Base-by-base conservation (phyloP, 1,140 invertebrate genomes). In the Brachionus asplanchnoidis region DNA sequence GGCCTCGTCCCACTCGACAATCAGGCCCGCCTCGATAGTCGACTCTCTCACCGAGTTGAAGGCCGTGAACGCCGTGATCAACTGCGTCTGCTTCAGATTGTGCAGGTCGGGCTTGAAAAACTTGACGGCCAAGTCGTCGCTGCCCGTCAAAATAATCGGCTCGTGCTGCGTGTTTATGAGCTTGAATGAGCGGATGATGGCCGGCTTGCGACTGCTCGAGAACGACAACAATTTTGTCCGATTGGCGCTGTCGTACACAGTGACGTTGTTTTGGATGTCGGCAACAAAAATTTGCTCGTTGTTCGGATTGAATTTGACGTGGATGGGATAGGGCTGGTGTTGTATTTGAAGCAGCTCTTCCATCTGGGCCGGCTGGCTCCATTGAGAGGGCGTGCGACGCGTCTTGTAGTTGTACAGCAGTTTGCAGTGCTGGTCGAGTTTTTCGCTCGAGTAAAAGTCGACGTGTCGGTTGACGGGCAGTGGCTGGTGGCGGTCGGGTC, bases 261-360 rank as follows among this genome's bases (percentile, higher is more conserved):
- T 65, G 1, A 82, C 36, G 3, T 20, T 46, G 32, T 42, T 44
- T 7, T 82, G 20, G 7, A 56, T 65, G n/a, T 82, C 79, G 28
- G 65, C 79, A 2, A 82, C 79, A 65, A 65, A 60, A 8, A 82
- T 42, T 68, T 82, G 53, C n/a, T 82, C 79, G 32, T 82, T 42
- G 32, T 65, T 44, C 0, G 79, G 79, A 46, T 82, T 60, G 44
- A 82, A 65, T 20, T 68, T 65, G 12, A 82, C 53, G 40, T 82
- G 79, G 36, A 60, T 65, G 1, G 79, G 79, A 36, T 65, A 60
- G 2, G 28, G 23, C 40, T 42, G 53, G 26, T 65, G 79, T 2
- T 82, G 56, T 42, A 60, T 60, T 60, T 68, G 79, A 1, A 68
- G 3, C 3, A 40, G 8, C 26, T 82, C 79, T 20, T 82, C 79